These are phyloP conservation scores for Aurelia aurita DNA, from an alignment of 30 jellyfish, hydroid and myxozoan species.

Conservation along the genomic window DNA sequence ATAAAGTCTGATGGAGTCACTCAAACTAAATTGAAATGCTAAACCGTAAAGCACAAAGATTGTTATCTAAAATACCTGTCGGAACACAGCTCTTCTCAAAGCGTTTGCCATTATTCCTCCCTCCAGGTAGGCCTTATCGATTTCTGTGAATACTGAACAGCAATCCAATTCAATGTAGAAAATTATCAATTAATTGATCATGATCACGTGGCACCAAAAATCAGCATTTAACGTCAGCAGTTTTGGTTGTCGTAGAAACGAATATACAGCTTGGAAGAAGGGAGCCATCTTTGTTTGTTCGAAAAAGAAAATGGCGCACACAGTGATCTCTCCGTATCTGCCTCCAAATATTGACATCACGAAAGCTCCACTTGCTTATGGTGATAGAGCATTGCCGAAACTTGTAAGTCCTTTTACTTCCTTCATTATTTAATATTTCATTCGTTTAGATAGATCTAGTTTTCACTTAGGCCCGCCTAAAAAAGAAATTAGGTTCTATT, in stretches of 20 bases:
- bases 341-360: constrained; percentile 98
- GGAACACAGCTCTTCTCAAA: not conserved
- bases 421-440: too few relatives aligned
- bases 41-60: too few relatives aligned
- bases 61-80: constrained; percentile 8
- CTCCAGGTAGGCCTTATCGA: not conserved
- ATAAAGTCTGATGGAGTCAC: too few relatives aligned
- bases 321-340: constrained; percentile 84
- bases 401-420: constrained; percentile 60
- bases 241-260: not conserved
- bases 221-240: constrained; percentile 16
- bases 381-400: constrained; percentile 95
- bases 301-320: constrained; percentile 84
- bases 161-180: not conserved
- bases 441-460: too few relatives aligned
- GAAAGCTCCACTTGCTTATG: constrained; percentile 93
- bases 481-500: too few relatives aligned
- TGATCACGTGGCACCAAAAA: not conserved
- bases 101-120: constrained; percentile 22
- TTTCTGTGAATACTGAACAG: not conserved
- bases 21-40: too few relatives aligned
- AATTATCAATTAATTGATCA: too few relatives aligned
- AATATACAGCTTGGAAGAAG: too few relatives aligned
- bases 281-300: not conserved
- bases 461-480: too few relatives aligned